These are phyloP conservation scores for Anodontia alba DNA, from an alignment of 2,888 invertebrate genomes.

Conservation along the genomic window DNA sequence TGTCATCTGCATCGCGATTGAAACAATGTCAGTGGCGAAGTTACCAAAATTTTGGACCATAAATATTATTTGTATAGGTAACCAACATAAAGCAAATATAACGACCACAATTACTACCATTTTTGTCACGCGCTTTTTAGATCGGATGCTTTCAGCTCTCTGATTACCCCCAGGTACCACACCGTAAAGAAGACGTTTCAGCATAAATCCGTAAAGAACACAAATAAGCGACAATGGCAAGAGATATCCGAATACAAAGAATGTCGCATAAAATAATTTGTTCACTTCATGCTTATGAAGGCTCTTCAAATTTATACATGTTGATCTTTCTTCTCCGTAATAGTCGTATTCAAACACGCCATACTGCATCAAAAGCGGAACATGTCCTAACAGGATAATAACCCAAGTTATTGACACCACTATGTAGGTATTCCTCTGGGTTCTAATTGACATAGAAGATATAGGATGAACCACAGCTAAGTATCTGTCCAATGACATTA, in stretches of 20 bases:
- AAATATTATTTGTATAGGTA: conserved; percentile 93
- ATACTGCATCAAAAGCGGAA: conserved; percentile 80
- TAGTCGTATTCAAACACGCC: conserved; percentile 83
- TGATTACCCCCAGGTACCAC: conserved; percentile 89
- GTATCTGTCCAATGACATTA: conserved; percentile 96
- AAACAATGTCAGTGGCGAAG: conserved; percentile 88
- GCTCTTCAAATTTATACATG: conserved; percentile 72
- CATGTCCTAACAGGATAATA: conserved; percentile 87
- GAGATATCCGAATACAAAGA: conserved; percentile 95
- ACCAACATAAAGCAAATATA: conserved; percentile 97
- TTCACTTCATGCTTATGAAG: conserved; percentile 20
- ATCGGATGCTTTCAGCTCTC: conserved; percentile 92
- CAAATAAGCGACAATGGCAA: conserved; percentile 94
- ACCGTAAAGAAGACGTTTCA: conserved; percentile 94
- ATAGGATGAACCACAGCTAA: conserved; percentile 97
- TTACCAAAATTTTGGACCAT: conserved; percentile 90
- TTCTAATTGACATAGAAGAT: conserved; percentile 93
- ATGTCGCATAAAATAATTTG: conserved; percentile 74
- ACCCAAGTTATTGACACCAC: conserved; percentile 93
- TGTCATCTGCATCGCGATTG: conserved; percentile 85
- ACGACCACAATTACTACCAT: conserved; percentile 96
- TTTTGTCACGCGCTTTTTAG: conserved; percentile 94
- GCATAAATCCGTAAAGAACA: conserved; percentile 94
- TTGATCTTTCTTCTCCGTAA: conserved; percentile 71
- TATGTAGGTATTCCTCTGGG: conserved; percentile 91